Evolutionary conservation across 2,888 invertebrate genomes (phyloP).

Genomic region (Lomographa bimaculata): DNA sequence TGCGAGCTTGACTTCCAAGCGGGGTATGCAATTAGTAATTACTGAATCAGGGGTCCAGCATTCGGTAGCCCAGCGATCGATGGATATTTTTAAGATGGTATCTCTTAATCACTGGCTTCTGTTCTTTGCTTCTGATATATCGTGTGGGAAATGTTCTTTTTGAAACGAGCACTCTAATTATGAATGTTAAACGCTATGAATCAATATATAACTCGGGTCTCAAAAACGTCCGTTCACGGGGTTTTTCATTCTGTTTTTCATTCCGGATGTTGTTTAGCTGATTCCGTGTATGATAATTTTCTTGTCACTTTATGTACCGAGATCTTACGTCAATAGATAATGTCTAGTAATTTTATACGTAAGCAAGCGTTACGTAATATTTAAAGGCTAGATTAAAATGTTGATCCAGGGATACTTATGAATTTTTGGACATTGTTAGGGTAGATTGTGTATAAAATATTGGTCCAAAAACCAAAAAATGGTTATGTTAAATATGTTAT

Average conservation of each 20-base stretch:
- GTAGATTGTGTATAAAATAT: too few species aligned
- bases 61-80: conserved; percentile 38
- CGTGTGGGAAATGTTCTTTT: conserved; percentile 30
- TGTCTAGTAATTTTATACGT: neutral
- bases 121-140: conserved; percentile 27
- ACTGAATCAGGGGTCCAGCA: conserved; percentile 29
- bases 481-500: too few species aligned
- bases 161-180: conserved; percentile 4
- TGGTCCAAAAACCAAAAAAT: too few species aligned
- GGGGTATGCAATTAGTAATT: conserved; percentile 32
- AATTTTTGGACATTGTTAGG: too few species aligned
- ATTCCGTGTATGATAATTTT: conserved; percentile 23
- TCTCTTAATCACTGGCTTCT: conserved; percentile 28
- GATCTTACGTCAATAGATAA: conserved; percentile 2
- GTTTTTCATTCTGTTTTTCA: too few species aligned
- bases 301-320: conserved; percentile 5
- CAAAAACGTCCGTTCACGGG: conserved; percentile 15
- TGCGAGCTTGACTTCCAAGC: conserved; percentile 30
- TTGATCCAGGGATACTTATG: too few species aligned
- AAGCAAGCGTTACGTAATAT: too few species aligned
- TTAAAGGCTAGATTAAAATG: too few species aligned
- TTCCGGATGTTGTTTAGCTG: conserved; percentile 19
- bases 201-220: too few species aligned
- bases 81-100: conserved; percentile 31
- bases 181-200: conserved; percentile 8